Evolutionary conservation across 2,797 vertebrate species (phyloP).

Genomic region (Leptodactylus fallax): DNA sequence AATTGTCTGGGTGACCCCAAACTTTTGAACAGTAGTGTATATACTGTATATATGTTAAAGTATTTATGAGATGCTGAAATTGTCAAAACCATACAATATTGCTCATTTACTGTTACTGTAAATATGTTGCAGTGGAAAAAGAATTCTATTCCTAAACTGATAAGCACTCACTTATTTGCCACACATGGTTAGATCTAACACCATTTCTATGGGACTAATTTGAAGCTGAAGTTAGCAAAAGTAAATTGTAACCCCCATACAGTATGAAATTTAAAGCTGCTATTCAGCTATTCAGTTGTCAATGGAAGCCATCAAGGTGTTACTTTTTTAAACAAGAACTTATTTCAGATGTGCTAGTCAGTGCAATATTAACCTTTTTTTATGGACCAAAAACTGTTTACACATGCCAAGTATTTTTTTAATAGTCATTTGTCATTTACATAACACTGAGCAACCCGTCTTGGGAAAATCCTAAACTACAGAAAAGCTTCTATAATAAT

Average conservation of each 20-base stretch:
- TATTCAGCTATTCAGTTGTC: constrained; percentile 47
- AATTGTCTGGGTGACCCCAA: no score
- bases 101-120: not conserved
- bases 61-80: not conserved
- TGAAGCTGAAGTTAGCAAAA: constrained; percentile 49
- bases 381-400: constrained; percentile 73
- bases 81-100: not conserved
- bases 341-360: constrained; percentile 66
- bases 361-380: constrained; percentile 72
- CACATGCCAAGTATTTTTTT: constrained; percentile 69
- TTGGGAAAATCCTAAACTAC: constrained; percentile 82
- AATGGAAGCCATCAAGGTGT: constrained; percentile 60
- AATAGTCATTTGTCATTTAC: constrained; percentile 79
- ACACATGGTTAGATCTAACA: constrained; percentile 54
- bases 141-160: constrained; percentile 41
- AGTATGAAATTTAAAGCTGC: constrained; percentile 51
- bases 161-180: constrained; percentile 53
- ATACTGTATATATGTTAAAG: not conserved
- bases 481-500: constrained; percentile 86
- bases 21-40: no score
- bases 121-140: constrained; percentile 27
- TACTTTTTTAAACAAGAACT: constrained; percentile 69
- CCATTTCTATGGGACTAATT: constrained; percentile 56
- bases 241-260: constrained; percentile 43
- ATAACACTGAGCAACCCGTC: constrained; percentile 81